A percentile compares a stretch with the other conserved stretches of the same genome.
Evolutionary conservation across 2,113 vertebrate species (phyloP).

Genomic region (Vidua chalybeata): DNA sequence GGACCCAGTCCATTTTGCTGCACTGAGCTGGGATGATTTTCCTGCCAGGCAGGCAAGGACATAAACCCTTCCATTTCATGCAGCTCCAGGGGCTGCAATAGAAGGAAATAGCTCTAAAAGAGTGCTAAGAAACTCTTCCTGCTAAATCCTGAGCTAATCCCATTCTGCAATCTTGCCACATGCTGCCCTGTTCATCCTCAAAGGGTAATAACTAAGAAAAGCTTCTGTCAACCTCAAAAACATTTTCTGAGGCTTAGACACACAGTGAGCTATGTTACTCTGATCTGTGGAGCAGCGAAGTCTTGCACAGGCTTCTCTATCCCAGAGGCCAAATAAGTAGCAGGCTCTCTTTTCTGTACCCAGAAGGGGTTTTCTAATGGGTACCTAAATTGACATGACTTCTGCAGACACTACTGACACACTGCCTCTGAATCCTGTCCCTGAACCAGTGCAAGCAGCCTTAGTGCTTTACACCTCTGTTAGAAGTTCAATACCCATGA

Average conservation of each 20-base stretch:
- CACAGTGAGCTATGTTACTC: not conserved
- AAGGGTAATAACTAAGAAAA: conserved; percentile 18
- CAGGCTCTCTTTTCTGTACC: not conserved
- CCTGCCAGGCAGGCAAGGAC: not conserved
- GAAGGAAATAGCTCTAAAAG: not conserved
- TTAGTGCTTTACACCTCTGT: not conserved
- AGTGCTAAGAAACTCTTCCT: not conserved
- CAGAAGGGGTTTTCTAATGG: not conserved
- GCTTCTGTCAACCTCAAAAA: conserved; percentile 2
- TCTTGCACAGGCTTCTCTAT: not conserved
- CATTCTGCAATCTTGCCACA: not conserved
- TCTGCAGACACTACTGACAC: not conserved
- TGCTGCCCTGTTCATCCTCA: not conserved
- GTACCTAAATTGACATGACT: not conserved
- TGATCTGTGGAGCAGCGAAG: not conserved
- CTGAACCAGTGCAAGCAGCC: not conserved
- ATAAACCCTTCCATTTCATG: not conserved
- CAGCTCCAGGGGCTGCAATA: not conserved
- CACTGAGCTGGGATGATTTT: not conserved
- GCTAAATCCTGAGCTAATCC: conserved; percentile 28
- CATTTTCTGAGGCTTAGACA: not conserved
- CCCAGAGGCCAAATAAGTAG: not conserved
- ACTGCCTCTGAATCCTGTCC: not conserved
- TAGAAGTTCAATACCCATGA: not conserved
- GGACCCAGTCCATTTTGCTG: not conserved